Percentiles rank a stretch among this genome's conserved stretches.
These are phyloP conservation scores for Petrocephalus sullivani DNA, from an alignment of 2,797 vertebrate species.

Conservation along the genomic window DNA sequence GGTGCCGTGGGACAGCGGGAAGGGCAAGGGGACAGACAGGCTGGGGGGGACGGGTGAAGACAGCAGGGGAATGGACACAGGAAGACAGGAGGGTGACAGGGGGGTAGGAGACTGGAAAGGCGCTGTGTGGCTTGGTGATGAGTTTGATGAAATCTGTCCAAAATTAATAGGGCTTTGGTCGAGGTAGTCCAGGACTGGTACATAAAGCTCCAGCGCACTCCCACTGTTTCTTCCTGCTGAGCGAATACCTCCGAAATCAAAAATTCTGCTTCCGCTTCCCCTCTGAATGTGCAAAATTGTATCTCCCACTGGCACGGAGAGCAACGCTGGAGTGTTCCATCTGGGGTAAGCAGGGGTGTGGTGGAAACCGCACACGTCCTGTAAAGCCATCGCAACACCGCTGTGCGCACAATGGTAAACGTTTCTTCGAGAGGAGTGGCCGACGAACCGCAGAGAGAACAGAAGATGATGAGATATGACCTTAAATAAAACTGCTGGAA, in stretches of 20 bases:
- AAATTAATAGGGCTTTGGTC: conserved; percentile 55
- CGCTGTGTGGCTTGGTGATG: conserved; percentile 18
- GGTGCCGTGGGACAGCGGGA: conserved; percentile 72
- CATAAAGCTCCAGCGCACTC: conserved; percentile 51
- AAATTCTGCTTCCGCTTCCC: conserved; percentile 19
- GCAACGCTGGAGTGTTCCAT: conserved; percentile 27
- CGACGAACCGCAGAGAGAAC: background rate
- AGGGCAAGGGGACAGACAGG: conserved; percentile 54
- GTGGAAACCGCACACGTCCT: conserved; percentile 57
- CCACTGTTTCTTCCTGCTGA: conserved; percentile 19
- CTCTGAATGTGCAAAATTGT: conserved; percentile 27
- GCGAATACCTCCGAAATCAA: conserved; percentile 5
- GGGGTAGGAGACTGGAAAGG: conserved; percentile 18
- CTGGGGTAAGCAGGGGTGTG: conserved; percentile 33
- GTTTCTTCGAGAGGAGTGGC: background rate
- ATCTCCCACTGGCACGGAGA: background rate
- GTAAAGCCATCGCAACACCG: conserved; percentile 59
- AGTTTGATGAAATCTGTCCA: conserved; percentile 46
- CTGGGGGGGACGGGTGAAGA: conserved; percentile 31
- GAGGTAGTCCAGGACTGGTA: conserved; percentile 55
- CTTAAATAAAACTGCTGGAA: background rate
- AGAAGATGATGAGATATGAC: background rate
- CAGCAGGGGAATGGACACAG: background rate
- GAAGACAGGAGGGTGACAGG: conserved; percentile 13
- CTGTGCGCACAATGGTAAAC: background rate